Conservation (phyloP, 1,140 invertebrate genomes). For the Ceratina australensis region DNA sequence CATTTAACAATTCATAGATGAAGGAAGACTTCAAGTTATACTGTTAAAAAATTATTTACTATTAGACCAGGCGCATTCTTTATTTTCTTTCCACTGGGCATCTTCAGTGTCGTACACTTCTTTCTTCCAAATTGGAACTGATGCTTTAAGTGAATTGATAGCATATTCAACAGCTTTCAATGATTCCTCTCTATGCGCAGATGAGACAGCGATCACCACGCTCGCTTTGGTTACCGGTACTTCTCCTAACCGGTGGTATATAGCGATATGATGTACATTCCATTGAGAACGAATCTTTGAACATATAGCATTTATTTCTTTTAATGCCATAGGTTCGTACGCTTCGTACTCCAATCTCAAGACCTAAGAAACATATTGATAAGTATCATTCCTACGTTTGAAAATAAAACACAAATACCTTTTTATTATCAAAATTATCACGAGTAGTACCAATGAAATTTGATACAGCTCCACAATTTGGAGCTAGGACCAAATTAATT, state of each 20-base stretch:
- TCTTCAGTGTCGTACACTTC: slow-evolving; percentile 88
- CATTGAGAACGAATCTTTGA: slow-evolving; percentile 85
- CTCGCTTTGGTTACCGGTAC: slow-evolving; percentile 95
- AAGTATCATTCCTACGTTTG: background rate
- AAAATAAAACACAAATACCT: slow-evolving; percentile 77
- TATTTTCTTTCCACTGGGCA: slow-evolving; percentile 88
- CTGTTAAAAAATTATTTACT: slow-evolving; percentile 68
- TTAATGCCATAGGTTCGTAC: slow-evolving; percentile 94
- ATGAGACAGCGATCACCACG: slow-evolving; percentile 94
- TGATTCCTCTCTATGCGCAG: slow-evolving; percentile 91
- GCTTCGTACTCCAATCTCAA: slow-evolving; percentile 94
- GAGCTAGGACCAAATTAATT: slow-evolving; percentile 83
- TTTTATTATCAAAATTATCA: slow-evolving; percentile 92
- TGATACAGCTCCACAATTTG: slow-evolving; percentile 92
- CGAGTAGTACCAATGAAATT: slow-evolving; percentile 95
- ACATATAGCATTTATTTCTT: slow-evolving; percentile 91
- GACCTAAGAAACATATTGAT: slow-evolving; percentile 81
- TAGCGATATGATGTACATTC: slow-evolving; percentile 88
- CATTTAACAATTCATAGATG: slow-evolving; percentile 1
- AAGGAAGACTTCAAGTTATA: background rate
- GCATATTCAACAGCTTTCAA: slow-evolving; percentile 90
- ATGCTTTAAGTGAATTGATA: slow-evolving; percentile 92
- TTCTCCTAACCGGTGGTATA: slow-evolving; percentile 90
- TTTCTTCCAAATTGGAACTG: slow-evolving; percentile 98
- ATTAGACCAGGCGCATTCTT: slow-evolving; percentile 86